Base-by-base conservation (phyloP, 2,888 invertebrate species). In the Thumatha senex region DNA sequence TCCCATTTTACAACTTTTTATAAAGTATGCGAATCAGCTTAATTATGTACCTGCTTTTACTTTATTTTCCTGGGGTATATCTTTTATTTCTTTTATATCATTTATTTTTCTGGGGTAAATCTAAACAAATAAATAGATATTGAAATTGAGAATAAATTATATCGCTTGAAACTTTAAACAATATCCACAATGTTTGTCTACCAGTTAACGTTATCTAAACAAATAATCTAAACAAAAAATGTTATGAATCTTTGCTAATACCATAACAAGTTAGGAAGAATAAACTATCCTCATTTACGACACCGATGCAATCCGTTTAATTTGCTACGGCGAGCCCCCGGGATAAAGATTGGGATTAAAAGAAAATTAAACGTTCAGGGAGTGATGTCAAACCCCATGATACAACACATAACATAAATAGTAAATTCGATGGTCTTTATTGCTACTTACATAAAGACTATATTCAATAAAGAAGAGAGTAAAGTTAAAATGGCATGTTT, bases 211-310 rank as follows among this genome's bases (percentile, higher is more conserved):
- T 18, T 1, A 39, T 24, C 11, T 18, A 11, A 69, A 76, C 69
- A 70, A 76, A 82, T 2, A 7, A 39, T 14, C n/a, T n/a, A n/a
- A n/a, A n/a, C n/a, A n/a, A n/a, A n/a, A n/a, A 82, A 80, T 76
- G 81, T 24, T 24, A 24, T 24, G 18, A 2, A 24, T 24, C 18
- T 24, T 5, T 74, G 70, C 74, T 73, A 69, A 74, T 71, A 24
- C n/a, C 11, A 63, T 73, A 67, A 70, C 66, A 71, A 70, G 72
- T 83, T 84, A 63, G 67, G 86, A 88, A 86, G 79, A 83, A 85
- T 85, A 80, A 86, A 91, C 86, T 89, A 78, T 86, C 74, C 87
- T 89, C 86, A 89, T 89, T 91, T 89, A 84, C 81, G 88, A 89
- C 84, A 86, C 85, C 84, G 80, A 88, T 82, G 86, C 89, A 89